phyloP scores from a whole-genome alignment of 2,888 invertebrate species.

The Drosophila neonasuta region DNA sequence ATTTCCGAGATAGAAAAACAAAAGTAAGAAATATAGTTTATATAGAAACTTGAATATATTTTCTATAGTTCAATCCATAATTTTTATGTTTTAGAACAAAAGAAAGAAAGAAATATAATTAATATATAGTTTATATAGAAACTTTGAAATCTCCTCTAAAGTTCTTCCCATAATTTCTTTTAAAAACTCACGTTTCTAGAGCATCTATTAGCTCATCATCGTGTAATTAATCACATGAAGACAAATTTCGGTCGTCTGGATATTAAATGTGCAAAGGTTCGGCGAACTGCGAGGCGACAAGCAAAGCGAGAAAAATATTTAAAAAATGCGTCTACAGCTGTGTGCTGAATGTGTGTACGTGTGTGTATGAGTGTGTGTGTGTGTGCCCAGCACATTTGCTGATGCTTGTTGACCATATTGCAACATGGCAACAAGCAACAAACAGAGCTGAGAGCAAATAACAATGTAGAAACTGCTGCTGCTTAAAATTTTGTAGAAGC shows the following conservation, averaged over 20 bases:
- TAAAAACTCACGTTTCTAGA: neutral
- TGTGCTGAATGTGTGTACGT: constrained; percentile 1
- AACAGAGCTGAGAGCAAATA: constrained; percentile 12
- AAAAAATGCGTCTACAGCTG: constrained; percentile 24
- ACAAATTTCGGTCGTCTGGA: constrained; percentile 19
- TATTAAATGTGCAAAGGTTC: constrained; percentile 38
- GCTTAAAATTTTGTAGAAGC: constrained; percentile 34
- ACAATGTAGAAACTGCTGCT: constrained; percentile 18
- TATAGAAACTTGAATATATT: no score
- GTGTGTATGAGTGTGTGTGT: constrained; percentile 9
- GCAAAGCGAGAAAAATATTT: constrained; percentile 20
- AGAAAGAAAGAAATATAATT: no score
- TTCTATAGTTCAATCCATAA: no score
- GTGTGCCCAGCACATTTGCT: constrained; percentile 9
- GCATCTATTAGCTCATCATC: constrained; percentile 9
- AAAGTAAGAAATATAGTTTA: no score
- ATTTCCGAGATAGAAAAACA: no score
- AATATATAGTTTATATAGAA: no score
- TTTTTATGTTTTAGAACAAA: no score
- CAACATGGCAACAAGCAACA: constrained; percentile 48
- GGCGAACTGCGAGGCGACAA: constrained; percentile 33
- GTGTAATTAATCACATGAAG: neutral
- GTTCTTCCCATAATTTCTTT: no score
- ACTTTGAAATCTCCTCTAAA: no score
- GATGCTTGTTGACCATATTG: constrained; percentile 28